phyloP scores from a whole-genome alignment of 1,140 invertebrate species.

The Drosophila athabasca region DNA sequence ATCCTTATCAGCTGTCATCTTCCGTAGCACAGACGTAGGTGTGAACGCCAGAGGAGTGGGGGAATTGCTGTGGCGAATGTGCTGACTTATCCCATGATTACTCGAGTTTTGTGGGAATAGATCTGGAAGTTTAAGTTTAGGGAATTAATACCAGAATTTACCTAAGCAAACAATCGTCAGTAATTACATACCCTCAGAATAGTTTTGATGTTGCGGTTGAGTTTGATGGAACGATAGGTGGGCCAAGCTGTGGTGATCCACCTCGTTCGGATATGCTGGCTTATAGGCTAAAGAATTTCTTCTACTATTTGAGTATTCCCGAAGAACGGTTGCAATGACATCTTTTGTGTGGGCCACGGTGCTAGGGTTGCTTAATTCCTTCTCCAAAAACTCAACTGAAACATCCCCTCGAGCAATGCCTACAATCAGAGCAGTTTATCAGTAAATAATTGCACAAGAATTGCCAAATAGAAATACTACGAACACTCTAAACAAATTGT shows the following conservation, averaged over 20 bases:
- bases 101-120: conserved; percentile 26
- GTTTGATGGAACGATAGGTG: conserved; percentile 31
- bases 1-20: conserved; percentile 96
- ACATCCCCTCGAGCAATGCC: conserved; percentile 54
- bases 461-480: too few relatives aligned
- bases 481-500: neutral
- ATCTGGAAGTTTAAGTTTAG: conserved; percentile 28
- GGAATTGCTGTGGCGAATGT: conserved; percentile 69
- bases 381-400: conserved; percentile 85
- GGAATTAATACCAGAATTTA: neutral
- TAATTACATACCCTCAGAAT: conserved; percentile 51
- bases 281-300: conserved; percentile 33
- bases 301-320: conserved; percentile 78
- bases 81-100: conserved; percentile 35
- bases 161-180: too few relatives aligned
- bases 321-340: conserved; percentile 88
- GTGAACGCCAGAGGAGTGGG: conserved; percentile 92
- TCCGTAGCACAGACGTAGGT: conserved; percentile 94
- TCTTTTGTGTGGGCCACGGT: conserved; percentile 89
- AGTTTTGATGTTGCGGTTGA: conserved; percentile 13
- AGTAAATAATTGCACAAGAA: neutral
- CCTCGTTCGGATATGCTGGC: conserved; percentile 18
- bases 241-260: conserved; percentile 11
- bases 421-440: conserved; percentile 1
- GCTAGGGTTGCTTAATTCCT: conserved; percentile 89